These are phyloP conservation scores for Autographa pulchrina DNA, from an alignment of 2,888 invertebrate species.

Conservation along the genomic window DNA sequence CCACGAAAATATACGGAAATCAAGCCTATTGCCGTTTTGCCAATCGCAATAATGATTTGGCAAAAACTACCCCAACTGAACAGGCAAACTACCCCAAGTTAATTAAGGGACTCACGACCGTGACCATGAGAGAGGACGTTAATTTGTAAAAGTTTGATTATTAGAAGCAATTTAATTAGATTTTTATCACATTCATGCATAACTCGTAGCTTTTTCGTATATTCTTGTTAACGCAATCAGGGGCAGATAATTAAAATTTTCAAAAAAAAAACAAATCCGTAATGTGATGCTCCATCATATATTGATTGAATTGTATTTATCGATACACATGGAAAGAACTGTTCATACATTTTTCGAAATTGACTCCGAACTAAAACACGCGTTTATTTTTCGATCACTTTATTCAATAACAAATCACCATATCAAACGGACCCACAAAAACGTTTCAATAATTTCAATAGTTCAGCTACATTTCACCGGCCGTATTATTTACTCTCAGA, in stretches of 20 bases:
- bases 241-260: no score
- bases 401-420: conserved; percentile 3
- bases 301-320: no score
- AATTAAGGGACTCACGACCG: conserved; percentile 20
- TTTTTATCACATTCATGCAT: no score
- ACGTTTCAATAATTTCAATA: conserved; percentile 9
- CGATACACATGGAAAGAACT: no score
- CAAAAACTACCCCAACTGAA: conserved; percentile 22
- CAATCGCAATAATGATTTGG: conserved; percentile 18
- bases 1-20: conserved; percentile 33
- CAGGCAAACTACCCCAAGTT: conserved; percentile 19
- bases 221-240: no score
- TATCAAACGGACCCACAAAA: neutral
- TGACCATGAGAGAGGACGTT: neutral
- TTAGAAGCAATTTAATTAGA: no score
- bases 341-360: no score
- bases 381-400: neutral
- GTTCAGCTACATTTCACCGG: conserved; percentile 20
- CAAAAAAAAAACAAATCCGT: no score
- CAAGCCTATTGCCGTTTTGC: conserved; percentile 1
- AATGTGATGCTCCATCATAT: no score
- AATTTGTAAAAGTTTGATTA: no score
- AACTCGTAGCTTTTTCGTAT: no score
- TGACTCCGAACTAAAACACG: neutral
- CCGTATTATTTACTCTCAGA: conserved; percentile 34